Evolutionary conservation across 2,888 invertebrate genomes (phyloP).

Genomic region (Elaeidobius kamerunicus): DNA sequence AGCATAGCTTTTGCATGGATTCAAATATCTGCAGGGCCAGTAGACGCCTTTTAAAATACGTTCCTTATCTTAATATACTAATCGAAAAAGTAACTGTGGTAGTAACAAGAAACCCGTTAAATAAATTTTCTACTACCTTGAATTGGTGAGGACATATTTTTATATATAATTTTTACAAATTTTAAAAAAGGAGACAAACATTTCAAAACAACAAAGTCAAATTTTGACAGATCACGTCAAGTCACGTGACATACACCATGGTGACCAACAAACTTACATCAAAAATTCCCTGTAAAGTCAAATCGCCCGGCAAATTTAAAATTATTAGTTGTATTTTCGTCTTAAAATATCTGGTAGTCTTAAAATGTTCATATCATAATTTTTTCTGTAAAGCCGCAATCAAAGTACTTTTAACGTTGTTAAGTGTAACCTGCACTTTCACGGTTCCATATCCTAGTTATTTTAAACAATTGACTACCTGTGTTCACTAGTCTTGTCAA

Average conservation of each 20-base stretch:
- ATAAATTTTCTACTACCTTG: constrained; percentile 37
- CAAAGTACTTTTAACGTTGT: too few relatives aligned
- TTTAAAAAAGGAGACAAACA: constrained; percentile 38
- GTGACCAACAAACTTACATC: constrained; percentile 27
- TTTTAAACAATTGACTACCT: constrained; percentile 38
- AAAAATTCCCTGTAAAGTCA: constrained; percentile 25
- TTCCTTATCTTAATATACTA: background rate
- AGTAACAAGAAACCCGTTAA: constrained; percentile 2
- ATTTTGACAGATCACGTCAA: constrained; percentile 38
- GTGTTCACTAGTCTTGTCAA: constrained; percentile 27
- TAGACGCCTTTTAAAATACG: constrained; percentile 35
- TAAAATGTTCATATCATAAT: constrained; percentile 1
- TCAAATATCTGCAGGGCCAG: constrained; percentile 33
- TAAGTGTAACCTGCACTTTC: too few relatives aligned
- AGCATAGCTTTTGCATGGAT: constrained; percentile 23
- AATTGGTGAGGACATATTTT: constrained; percentile 39
- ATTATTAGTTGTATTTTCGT: constrained; percentile 24
- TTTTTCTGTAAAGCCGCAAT: too few relatives aligned
- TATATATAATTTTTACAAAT: constrained; percentile 28
- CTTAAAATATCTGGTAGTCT: constrained; percentile 1
- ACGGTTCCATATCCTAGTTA: constrained; percentile 27
- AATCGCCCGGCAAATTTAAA: constrained; percentile 23
- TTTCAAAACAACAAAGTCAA: constrained; percentile 46
- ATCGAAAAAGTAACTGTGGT: too few relatives aligned
- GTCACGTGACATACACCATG: constrained; percentile 39